Conservation (phyloP, 2,888 invertebrate genomes). For the Stomorhina lunata region DNA sequence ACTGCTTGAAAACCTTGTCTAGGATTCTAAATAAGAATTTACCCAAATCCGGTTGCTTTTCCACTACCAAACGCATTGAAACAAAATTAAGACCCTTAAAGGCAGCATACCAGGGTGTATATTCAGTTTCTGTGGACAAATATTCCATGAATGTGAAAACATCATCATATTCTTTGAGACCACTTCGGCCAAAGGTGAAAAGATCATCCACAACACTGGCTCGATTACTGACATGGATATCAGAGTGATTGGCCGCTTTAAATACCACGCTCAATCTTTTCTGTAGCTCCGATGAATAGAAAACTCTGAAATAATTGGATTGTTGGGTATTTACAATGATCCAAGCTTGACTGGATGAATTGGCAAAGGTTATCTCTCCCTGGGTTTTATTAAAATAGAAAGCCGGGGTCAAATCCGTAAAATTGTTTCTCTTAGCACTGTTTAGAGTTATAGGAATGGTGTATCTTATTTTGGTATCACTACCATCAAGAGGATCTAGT, state of each 20-base stretch:
- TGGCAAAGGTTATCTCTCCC: slow-evolving; percentile 17
- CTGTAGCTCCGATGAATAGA: slow-evolving; percentile 85
- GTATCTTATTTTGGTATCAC: slow-evolving; percentile 68
- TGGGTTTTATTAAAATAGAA: slow-evolving; percentile 67
- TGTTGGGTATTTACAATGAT: slow-evolving; percentile 75
- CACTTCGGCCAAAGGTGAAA: slow-evolving; percentile 83
- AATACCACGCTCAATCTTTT: slow-evolving; percentile 68
- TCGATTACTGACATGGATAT: slow-evolving; percentile 82
- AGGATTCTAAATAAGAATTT: slow-evolving; percentile 80
- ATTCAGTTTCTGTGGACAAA: slow-evolving; percentile 84
- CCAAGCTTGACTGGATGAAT: slow-evolving; percentile 71
- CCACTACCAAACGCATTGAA: slow-evolving; percentile 67
- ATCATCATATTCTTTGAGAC: slow-evolving; percentile 80
- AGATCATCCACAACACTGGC: slow-evolving; percentile 89
- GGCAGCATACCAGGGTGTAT: slow-evolving; percentile 88
- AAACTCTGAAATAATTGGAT: slow-evolving; percentile 82
- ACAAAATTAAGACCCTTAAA: slow-evolving; percentile 72
- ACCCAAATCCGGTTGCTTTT: slow-evolving; percentile 69
- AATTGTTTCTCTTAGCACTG: slow-evolving; percentile 69
- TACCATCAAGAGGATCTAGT: slow-evolving; percentile 66
- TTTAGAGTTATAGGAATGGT: slow-evolving; percentile 76
- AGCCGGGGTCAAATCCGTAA: slow-evolving; percentile 69
- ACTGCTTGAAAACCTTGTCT: slow-evolving; percentile 78
- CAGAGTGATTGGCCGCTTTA: slow-evolving; percentile 64
- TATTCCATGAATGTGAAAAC: slow-evolving; percentile 85